Percentiles rank a stretch among this genome's conserved stretches.
Evolutionary conservation across 2,113 vertebrate species (phyloP).

Genomic region (Ginglymostoma cirratum): DNA sequence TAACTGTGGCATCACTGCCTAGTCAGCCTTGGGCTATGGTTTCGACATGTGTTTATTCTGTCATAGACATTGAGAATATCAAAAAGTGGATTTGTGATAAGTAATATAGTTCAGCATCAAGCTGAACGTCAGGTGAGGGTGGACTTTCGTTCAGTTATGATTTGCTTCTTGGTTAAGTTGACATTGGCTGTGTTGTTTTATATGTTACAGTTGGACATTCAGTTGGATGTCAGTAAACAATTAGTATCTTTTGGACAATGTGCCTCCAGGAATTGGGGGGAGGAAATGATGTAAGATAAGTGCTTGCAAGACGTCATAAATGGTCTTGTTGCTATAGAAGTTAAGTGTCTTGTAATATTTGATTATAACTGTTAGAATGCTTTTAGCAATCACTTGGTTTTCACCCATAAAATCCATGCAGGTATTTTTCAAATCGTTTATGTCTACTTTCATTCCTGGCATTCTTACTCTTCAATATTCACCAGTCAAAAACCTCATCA

Average conservation of each 20-base stretch:
- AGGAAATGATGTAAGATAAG: neutral
- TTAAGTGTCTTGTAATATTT: neutral
- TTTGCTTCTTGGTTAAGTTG: neutral
- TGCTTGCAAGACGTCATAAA: neutral
- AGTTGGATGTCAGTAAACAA: neutral
- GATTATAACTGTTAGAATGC: neutral
- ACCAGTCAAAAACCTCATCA: neutral
- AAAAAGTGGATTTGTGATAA: neutral
- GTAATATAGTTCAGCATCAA: neutral
- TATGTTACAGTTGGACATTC: neutral
- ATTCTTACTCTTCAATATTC: neutral
- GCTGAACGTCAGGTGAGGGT: neutral
- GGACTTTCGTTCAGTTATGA: neutral
- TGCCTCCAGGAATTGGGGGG: neutral
- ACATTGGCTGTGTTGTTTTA: no score
- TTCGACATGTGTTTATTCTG: neutral
- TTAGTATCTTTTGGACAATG: neutral
- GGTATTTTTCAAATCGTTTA: neutral
- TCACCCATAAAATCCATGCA: neutral
- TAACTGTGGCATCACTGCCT: neutral
- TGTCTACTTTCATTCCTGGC: neutral
- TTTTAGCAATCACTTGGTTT: neutral
- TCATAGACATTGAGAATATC: neutral
- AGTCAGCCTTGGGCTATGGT: neutral
- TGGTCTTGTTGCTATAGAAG: neutral